phyloP scores from a whole-genome alignment of 2,888 invertebrate species.

The Atrina japonica region DNA sequence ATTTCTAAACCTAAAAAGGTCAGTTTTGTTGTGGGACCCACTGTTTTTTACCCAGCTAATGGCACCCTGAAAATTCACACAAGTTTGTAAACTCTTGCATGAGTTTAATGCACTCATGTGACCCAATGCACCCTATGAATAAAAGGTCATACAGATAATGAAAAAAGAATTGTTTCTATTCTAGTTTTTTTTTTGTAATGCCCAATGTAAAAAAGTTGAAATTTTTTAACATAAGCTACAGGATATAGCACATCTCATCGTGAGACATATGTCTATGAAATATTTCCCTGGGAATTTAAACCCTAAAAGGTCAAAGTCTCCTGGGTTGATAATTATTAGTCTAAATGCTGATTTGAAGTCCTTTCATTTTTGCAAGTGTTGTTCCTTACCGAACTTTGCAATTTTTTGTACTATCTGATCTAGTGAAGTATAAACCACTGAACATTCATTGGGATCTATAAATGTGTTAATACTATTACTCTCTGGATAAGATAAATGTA shows the following conservation, averaged over 20 bases:
- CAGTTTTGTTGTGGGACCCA: no score
- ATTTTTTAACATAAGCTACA: background rate
- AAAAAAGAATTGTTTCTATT: no score
- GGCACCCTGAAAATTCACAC: no score
- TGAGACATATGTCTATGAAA: background rate
- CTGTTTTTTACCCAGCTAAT: no score
- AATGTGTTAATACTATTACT: background rate
- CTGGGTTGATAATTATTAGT: background rate
- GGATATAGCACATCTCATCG: background rate
- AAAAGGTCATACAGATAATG: no score
- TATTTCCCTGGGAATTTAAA: background rate
- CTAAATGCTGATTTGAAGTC: background rate
- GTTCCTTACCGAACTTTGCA: background rate
- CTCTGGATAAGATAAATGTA: constrained; percentile 1
- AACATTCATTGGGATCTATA: background rate
- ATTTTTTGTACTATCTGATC: background rate
- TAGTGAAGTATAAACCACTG: background rate
- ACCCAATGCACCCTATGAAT: no score
- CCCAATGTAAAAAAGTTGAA: background rate
- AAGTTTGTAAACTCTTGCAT: no score
- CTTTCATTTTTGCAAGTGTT: background rate
- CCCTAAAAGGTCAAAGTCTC: background rate
- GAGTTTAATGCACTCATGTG: no score
- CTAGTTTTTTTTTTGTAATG: no score
- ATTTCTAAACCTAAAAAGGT: no score